These are phyloP conservation scores for Apotomis turbidana DNA, from an alignment of 2,888 invertebrate genomes.

Conservation along the genomic window DNA sequence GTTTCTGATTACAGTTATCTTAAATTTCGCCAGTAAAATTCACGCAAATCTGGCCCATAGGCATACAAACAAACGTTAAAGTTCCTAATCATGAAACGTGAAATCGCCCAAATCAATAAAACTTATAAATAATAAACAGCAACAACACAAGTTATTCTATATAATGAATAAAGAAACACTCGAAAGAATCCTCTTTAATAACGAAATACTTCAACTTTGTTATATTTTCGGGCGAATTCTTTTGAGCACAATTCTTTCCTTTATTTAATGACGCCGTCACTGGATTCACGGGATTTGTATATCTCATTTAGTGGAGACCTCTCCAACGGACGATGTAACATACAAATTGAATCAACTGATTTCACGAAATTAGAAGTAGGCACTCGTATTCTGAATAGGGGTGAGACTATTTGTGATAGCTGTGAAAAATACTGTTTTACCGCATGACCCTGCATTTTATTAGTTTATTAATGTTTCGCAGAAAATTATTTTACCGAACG, in stretches of 20 bases:
- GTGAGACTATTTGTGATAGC: background rate
- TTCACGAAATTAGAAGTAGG: constrained; percentile 58
- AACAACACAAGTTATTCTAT: constrained; percentile 22
- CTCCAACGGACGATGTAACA: constrained; percentile 43
- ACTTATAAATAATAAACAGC: constrained; percentile 7
- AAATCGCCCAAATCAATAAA: constrained; percentile 18
- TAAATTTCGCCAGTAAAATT: too few relatives aligned
- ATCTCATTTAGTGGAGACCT: constrained; percentile 39
- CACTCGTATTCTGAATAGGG: constrained; percentile 45
- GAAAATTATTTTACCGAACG: too few relatives aligned
- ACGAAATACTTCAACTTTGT: constrained; percentile 36
- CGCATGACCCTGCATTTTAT: too few relatives aligned
- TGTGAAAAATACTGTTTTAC: background rate
- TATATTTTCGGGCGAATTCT: constrained; percentile 35
- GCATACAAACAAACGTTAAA: background rate
- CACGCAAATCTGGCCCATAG: too few relatives aligned
- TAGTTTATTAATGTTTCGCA: too few relatives aligned
- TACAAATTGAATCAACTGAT: constrained; percentile 65
- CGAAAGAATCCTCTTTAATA: constrained; percentile 29
- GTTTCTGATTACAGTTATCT: too few relatives aligned
- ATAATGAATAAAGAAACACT: constrained; percentile 32
- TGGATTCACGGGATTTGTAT: constrained; percentile 34
- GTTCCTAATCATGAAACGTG: background rate
- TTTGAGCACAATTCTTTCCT: constrained; percentile 37
- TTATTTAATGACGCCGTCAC: constrained; percentile 35